These are phyloP conservation scores for Gryllus longicercus DNA, from an alignment of 2,888 invertebrate genomes.

Conservation along the genomic window DNA sequence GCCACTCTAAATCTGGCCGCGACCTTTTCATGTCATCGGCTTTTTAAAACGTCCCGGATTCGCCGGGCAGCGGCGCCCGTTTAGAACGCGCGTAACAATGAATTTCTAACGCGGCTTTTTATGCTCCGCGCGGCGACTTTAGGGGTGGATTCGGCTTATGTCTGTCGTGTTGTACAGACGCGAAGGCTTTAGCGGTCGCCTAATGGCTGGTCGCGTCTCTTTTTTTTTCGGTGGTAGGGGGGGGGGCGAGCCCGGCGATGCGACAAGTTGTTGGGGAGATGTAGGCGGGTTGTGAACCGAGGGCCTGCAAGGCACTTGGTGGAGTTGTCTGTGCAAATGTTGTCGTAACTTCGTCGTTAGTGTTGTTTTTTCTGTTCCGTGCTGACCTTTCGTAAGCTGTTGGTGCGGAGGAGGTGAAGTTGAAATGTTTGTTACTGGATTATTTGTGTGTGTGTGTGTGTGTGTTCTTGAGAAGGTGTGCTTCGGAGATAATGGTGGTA, in stretches of 20 bases:
- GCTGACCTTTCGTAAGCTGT: no score
- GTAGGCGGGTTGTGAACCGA: no score
- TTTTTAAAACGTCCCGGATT: slow-evolving; percentile 17
- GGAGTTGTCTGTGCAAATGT: no score
- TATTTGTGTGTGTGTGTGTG: no score
- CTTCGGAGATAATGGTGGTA: no score
- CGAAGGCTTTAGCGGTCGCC: background rate
- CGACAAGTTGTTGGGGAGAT: no score
- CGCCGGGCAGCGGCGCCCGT: background rate
- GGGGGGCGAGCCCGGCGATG: background rate
- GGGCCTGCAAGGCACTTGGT: no score
- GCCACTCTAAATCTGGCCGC: slow-evolving; percentile 1
- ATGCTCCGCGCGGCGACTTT: background rate
- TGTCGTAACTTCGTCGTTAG: no score
- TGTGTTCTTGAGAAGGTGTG: no score
- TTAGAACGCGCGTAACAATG: slow-evolving; percentile 7
- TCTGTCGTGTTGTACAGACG: background rate
- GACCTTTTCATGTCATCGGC: slow-evolving; percentile 6
- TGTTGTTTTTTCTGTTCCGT: no score
- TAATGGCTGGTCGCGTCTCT: background rate
- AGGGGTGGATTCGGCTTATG: slow-evolving; percentile 5
- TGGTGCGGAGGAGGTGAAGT: no score
- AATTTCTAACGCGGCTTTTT: background rate
- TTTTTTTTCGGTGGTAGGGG: background rate
- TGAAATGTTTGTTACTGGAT: no score